Base-by-base conservation (phyloP, 1,140 invertebrate genomes). In the Brachionus manjavacas region DNA sequence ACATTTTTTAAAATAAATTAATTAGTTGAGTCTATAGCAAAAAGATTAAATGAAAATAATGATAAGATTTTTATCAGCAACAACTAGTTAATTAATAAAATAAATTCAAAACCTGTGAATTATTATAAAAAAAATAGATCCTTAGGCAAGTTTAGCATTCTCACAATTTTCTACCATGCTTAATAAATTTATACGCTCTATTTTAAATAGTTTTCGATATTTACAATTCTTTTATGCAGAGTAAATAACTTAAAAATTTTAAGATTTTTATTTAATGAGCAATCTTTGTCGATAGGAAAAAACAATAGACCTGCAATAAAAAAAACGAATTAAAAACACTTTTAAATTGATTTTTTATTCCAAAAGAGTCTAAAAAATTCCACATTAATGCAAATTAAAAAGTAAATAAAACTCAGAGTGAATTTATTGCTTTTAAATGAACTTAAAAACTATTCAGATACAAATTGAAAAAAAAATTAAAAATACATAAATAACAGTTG, bases 381-480 rank as follows among this genome's bases (percentile, higher is more conserved):
- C 52, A 60, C 52, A 60, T 60, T 20, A 60, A 60, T 9, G 16
- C 52, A 60, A 60, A 60, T 60, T 60, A 60, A 60, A 60, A 60
- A 60, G 52, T 20, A 60, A 60, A 60, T 60, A 60, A 20, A 60
- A 60, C n/a, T 60, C 16, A 60, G n/a, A 20, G 25, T 60, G 1
- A 60, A 60, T 60, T 25, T 20, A 60, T 60, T 60, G 1, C 20
- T 60, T 60, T 60, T 60, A 60, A 60, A 60, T 60, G 52, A 60
- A 20, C 52, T 23, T 20, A 55, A 60, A 60, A 20, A 60, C 23
- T 60, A 60, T 60, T 60, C n/a, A 20, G 9, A 60, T 9, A 20
- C 52, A 60, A 60, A 60, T 60, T 60, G 20, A 60, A 68, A 68
- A 68, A 16, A n/a, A 28, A 68, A 68, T 68, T 68, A 68, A 39